phyloP scores from a whole-genome alignment of 2,888 invertebrate genomes.

The Nebria brevicollis region DNA sequence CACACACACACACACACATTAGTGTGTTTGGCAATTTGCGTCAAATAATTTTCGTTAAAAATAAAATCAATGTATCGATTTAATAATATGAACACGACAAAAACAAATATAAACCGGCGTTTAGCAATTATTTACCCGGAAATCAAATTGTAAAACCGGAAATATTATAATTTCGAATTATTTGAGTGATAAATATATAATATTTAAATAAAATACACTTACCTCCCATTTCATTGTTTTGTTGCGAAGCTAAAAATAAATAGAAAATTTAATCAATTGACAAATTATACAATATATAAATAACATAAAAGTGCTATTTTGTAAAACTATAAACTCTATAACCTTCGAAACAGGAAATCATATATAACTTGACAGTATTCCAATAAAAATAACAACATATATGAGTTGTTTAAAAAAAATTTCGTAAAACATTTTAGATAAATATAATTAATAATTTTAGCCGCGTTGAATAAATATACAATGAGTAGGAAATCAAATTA shows the following conservation, averaged over 20 bases:
- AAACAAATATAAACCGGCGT: background rate
- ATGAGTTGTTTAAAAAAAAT: no score
- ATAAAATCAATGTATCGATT: background rate
- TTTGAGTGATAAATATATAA: background rate
- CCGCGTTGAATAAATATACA: background rate
- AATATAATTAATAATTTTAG: slow-evolving; percentile 7
- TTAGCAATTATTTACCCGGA: background rate
- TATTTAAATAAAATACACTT: slow-evolving; percentile 16
- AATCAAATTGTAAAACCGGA: background rate
- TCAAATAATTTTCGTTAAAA: no score
- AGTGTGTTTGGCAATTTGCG: no score
- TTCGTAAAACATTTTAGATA: no score
- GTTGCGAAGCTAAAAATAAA: slow-evolving; percentile 31
- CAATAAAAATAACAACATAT: slow-evolving; percentile 6
- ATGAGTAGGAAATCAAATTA: background rate
- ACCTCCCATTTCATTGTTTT: slow-evolving; percentile 30
- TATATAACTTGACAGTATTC: no score
- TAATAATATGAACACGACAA: background rate
- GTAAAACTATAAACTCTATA: no score
- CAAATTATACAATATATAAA: no score
- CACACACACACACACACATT: no score
- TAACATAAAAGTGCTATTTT: no score
- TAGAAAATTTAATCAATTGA: background rate
- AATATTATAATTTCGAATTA: background rate
- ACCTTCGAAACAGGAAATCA: no score